Conservation (phyloP, 2,888 invertebrate species). For the Chromoteleia sp. region DNA sequence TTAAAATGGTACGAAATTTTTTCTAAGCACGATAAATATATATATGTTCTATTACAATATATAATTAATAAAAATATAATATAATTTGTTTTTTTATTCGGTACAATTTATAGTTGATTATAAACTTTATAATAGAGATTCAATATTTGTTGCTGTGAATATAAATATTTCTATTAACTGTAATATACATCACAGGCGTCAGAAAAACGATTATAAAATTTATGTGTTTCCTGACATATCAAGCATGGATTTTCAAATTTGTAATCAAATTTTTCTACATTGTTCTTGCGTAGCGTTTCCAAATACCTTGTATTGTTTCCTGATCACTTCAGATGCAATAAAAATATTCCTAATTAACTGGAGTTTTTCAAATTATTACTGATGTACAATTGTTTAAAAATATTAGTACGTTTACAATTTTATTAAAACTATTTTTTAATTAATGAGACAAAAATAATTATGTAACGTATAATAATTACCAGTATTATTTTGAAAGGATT, state of each 20-base stretch:
- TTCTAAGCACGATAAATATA: background rate
- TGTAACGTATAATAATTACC: background rate
- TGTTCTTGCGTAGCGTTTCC: background rate
- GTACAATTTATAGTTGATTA: background rate
- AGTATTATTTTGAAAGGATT: background rate
- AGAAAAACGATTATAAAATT: background rate
- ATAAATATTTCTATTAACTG: background rate
- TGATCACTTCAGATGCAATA: background rate
- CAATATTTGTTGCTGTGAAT: background rate
- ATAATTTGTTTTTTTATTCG: background rate
- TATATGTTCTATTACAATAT: background rate
- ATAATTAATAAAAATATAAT: background rate
- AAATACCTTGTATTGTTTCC: background rate
- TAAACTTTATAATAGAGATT: too few species aligned
- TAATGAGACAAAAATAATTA: background rate
- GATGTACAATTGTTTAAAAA: too few species aligned
- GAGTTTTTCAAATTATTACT: background rate
- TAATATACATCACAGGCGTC: background rate
- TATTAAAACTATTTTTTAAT: background rate
- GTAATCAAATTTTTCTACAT: slow-evolving; percentile 11
- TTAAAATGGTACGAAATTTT: slow-evolving; percentile 27
- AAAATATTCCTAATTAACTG: background rate
- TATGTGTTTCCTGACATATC: background rate
- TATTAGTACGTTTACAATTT: too few species aligned
- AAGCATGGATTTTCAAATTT: slow-evolving; percentile 8